A percentile compares a stretch with the other conserved stretches of the same genome.
Conservation (phyloP, 2,113 vertebrate genomes). For the Mus pahari region DNA sequence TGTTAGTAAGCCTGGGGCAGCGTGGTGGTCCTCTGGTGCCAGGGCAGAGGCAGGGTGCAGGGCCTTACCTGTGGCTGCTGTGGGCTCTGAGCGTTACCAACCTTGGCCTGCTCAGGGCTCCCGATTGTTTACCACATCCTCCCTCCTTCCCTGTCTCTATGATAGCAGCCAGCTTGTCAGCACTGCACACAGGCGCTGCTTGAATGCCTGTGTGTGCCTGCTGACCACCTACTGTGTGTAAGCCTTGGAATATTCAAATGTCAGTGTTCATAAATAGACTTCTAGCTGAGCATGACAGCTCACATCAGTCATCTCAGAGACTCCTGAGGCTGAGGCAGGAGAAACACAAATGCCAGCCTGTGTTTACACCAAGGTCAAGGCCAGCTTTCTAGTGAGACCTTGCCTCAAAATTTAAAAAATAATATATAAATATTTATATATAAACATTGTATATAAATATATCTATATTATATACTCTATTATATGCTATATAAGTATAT, state of each 20-base stretch:
- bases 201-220: neutral
- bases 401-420: neutral
- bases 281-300: neutral
- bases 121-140: too few relatives aligned
- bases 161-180: too few relatives aligned
- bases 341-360: neutral
- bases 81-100: neutral
- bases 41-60: neutral
- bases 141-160: neutral
- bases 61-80: neutral
- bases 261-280: neutral
- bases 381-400: neutral
- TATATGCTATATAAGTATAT: too few relatives aligned
- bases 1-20: neutral
- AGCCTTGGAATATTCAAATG: too few relatives aligned
- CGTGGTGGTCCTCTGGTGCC: neutral
- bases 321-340: neutral
- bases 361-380: neutral
- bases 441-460: too few relatives aligned
- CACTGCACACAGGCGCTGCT: neutral
- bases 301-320: neutral
- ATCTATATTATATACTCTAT: neutral
- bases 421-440: neutral
- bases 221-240: neutral
- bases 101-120: neutral